Percentiles rank a stretch among this genome's conserved stretches.
Evolutionary conservation across 2,113 vertebrate genomes (phyloP).

Genomic region (Paraplagusia blochii): DNA sequence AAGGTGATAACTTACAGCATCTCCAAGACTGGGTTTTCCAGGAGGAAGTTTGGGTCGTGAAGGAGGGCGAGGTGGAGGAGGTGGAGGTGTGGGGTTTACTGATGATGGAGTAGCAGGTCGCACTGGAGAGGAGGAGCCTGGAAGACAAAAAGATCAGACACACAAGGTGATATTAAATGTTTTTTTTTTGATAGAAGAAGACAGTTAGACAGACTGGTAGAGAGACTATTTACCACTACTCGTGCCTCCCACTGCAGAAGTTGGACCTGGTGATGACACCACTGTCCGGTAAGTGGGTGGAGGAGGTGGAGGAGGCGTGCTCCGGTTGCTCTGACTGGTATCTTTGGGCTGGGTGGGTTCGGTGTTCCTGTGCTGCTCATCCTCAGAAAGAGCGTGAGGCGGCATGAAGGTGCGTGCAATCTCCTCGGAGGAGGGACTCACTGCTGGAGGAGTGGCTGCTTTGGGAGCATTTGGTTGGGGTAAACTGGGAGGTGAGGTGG

Average conservation of each 20-base stretch:
- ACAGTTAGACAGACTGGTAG: no score
- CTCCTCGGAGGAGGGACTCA: conserved; percentile 54
- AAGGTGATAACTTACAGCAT: conserved; percentile 75
- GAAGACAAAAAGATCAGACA: conserved; percentile 1
- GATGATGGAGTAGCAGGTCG: conserved; percentile 83
- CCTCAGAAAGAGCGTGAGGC: conserved; percentile 79
- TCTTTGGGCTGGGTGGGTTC: conserved; percentile 80
- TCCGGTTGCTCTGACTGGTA: conserved; percentile 77
- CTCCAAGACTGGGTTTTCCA: conserved; percentile 83
- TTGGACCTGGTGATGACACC: conserved; percentile 90
- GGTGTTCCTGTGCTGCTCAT: conserved; percentile 74
- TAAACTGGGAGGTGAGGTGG: conserved; percentile 19
- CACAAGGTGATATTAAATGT: no score
- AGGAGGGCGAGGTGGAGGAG: conserved; percentile 87
- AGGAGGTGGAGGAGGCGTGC: conserved; percentile 89
- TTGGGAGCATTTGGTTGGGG: conserved; percentile 43
- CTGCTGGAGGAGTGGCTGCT: conserved; percentile 30
- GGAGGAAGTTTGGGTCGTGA: conserved; percentile 91
- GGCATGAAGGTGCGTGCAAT: conserved; percentile 68
- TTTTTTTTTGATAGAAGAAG: no score
- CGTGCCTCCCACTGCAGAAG: conserved; percentile 74
- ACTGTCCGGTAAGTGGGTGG: conserved; percentile 93
- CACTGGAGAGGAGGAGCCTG: conserved; percentile 89
- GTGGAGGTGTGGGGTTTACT: conserved; percentile 79
- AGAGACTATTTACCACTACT: conserved; percentile 80